Conservation (phyloP, 2,797 vertebrate genomes). For the Cryptoprocta ferox region DNA sequence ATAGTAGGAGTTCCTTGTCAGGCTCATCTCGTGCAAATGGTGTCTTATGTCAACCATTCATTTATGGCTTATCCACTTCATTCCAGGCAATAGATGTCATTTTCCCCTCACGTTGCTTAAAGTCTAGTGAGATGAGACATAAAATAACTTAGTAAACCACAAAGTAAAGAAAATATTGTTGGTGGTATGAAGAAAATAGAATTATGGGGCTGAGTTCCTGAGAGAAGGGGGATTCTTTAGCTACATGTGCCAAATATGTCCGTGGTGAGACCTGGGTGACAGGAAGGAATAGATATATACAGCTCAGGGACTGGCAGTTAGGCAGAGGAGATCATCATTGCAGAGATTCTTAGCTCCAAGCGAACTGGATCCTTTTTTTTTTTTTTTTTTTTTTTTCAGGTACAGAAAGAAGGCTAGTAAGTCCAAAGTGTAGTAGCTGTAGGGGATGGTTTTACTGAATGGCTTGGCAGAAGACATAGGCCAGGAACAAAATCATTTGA, state of each 20-base stretch:
- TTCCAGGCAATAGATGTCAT: background rate
- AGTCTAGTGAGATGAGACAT: background rate
- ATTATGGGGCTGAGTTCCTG: background rate
- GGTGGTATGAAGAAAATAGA: background rate
- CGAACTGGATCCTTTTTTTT: background rate
- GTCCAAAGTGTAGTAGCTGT: background rate
- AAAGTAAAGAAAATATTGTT: background rate
- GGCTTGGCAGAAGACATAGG: background rate
- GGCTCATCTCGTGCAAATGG: background rate
- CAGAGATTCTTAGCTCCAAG: background rate
- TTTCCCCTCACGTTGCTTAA: background rate
- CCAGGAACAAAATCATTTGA: background rate
- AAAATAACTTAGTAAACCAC: background rate
- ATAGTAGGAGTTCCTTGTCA: background rate
- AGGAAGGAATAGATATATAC: background rate
- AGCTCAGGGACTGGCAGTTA: background rate
- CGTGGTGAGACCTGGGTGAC: background rate
- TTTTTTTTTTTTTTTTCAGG: background rate
- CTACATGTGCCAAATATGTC: background rate
- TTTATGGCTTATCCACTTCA: background rate
- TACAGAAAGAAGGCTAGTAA: background rate
- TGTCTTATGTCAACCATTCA: background rate
- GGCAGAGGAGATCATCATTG: background rate
- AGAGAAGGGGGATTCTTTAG: background rate
- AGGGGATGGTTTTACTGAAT: background rate